Conservation (phyloP, 2,113 vertebrate genomes). For the Aspidoscelis tigris region DNA sequence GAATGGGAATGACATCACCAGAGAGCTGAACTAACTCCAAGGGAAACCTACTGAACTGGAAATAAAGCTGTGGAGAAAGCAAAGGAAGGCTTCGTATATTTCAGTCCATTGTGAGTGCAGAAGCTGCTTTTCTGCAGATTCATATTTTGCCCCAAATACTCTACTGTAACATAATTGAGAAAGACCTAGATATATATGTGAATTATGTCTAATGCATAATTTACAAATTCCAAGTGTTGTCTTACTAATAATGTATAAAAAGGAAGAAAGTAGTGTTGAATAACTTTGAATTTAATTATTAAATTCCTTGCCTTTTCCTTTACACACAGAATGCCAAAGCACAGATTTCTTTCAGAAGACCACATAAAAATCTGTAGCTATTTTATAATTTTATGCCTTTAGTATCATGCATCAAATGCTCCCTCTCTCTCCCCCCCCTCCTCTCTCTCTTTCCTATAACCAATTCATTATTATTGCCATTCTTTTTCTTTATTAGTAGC, state of each 20-base stretch:
- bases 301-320: slow-evolving; percentile 26
- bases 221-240: not conserved
- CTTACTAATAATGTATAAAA: slow-evolving; percentile 37
- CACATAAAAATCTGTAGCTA: slow-evolving; percentile 3
- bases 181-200: not conserved
- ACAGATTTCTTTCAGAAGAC: not conserved
- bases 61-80: slow-evolving; percentile 63
- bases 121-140: slow-evolving; percentile 33
- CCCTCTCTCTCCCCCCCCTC: not conserved
- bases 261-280: slow-evolving; percentile 27
- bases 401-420: not conserved
- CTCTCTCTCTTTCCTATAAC: not conserved
- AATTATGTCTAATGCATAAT: slow-evolving; percentile 12
- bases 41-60: slow-evolving; percentile 65
- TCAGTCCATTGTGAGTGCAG: not conserved
- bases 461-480: not conserved
- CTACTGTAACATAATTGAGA: not conserved
- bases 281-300: slow-evolving; percentile 34
- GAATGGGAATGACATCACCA: slow-evolving; percentile 64
- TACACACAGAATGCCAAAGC: not conserved
- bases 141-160: not conserved
- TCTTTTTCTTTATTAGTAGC: not conserved
- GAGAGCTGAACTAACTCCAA: slow-evolving; percentile 61
- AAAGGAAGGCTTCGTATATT: slow-evolving; percentile 54
- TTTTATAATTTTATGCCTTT: not conserved